Conservation (phyloP, 1,140 invertebrate species). For the Bicyclus anynana region DNA sequence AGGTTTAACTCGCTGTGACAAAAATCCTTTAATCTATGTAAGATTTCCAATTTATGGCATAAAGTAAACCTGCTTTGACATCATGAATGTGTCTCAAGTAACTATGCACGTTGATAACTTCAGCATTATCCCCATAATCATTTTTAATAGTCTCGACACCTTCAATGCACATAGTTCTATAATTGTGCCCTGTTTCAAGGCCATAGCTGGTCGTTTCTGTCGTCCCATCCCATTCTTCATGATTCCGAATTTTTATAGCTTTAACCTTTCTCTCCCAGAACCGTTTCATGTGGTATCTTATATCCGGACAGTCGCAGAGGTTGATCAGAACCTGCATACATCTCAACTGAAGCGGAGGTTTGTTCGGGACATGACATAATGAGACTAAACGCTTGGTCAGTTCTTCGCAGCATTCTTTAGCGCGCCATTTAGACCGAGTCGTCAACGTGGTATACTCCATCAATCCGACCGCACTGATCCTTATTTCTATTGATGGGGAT, state of each 20-base stretch:
- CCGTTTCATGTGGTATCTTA: constrained; percentile 44
- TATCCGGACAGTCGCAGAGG: constrained; percentile 59
- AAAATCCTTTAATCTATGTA: constrained; percentile 31
- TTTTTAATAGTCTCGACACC: constrained; percentile 51
- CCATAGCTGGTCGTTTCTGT: constrained; percentile 48
- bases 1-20: too few relatives aligned
- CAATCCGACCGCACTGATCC: constrained; percentile 47
- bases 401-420: constrained; percentile 45
- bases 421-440: constrained; percentile 61
- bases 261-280: constrained; percentile 43
- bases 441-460: constrained; percentile 57
- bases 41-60: constrained; percentile 50
- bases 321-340: constrained; percentile 60
- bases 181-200: constrained; percentile 52
- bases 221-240: constrained; percentile 65
- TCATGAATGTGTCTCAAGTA: constrained; percentile 42
- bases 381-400: constrained; percentile 39
- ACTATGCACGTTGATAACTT: constrained; percentile 49
- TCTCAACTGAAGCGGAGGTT: constrained; percentile 48
- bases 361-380: constrained; percentile 36
- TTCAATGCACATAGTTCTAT: constrained; percentile 58
- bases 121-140: constrained; percentile 43
- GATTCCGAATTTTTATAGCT: constrained; percentile 41
- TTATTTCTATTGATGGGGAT: constrained; percentile 31
- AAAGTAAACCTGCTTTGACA: constrained; percentile 41